Percentiles rank a stretch among this genome's conserved stretches.
Conservation (phyloP, 2,113 vertebrate species). For the Amblyornis subalaris region DNA sequence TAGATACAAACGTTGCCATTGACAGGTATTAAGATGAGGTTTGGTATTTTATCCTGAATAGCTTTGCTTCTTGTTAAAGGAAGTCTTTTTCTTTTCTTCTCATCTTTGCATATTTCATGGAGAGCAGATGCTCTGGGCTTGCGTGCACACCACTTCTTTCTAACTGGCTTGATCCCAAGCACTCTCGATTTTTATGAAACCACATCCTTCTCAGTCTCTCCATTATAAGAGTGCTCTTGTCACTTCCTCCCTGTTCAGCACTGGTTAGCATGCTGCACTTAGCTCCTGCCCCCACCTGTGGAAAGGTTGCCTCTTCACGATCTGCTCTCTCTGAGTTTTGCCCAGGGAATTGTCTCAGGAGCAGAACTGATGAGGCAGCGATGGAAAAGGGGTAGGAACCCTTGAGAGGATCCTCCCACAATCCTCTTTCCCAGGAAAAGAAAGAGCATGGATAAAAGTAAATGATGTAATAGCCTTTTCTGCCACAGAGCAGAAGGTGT, state of each 20-base stretch:
- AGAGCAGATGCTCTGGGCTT: background rate
- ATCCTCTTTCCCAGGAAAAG: background rate
- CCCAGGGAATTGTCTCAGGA: background rate
- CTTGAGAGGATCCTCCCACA: background rate
- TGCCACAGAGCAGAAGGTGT: background rate
- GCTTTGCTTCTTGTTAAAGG: background rate
- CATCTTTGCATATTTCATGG: background rate
- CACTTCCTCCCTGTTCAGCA: background rate
- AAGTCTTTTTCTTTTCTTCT: background rate
- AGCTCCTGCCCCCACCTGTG: background rate
- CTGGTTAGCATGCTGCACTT: background rate
- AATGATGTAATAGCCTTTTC: background rate
- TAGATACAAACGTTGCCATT: background rate
- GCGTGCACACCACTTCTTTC: background rate
- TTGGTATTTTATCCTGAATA: background rate
- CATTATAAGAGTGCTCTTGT: constrained; percentile 9
- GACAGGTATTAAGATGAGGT: background rate
- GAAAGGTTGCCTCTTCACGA: background rate
- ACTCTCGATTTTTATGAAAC: constrained; percentile 24
- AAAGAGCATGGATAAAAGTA: background rate
- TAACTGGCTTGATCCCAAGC: constrained; percentile 1
- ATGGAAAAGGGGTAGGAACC: background rate
- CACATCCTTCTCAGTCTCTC: background rate
- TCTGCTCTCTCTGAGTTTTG: background rate
- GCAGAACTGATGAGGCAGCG: background rate